Percentiles rank a stretch among this genome's conserved stretches.
Conservation (phyloP, 2,797 vertebrate genomes). For the Rhabdomys pumilio region DNA sequence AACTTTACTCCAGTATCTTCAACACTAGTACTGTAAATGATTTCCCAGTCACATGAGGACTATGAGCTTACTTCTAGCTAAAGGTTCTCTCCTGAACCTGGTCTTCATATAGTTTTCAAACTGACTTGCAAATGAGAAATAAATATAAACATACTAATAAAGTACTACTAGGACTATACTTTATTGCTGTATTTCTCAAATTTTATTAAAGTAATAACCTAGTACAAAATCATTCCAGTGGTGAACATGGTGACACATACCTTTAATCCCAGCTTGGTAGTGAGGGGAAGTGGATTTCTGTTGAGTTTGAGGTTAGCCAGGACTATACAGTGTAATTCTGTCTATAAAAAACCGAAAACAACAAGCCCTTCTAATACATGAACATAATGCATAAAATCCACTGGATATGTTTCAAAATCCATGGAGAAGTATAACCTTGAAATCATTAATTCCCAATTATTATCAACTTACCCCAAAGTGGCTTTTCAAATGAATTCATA, state of each 20-base stretch:
- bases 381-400: conserved; percentile 44
- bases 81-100: conserved; percentile 48
- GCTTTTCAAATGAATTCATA: conserved; percentile 82
- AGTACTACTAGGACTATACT: neutral
- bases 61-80: neutral
- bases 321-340: neutral
- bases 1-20: neutral
- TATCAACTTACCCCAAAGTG: conserved; percentile 81
- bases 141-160: conserved; percentile 49
- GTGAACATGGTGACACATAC: neutral
- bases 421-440: conserved; percentile 21
- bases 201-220: conserved; percentile 48
- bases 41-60: neutral
- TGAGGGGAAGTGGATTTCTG: neutral
- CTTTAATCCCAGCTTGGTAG: neutral
- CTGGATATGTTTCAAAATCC: neutral
- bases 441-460: conserved; percentile 56
- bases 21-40: neutral
- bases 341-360: neutral
- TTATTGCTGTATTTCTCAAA: conserved; percentile 49
- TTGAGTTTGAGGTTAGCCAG: neutral
- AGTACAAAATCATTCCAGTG: conserved; percentile 28
- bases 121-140: conserved; percentile 15
- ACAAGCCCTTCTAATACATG: conserved; percentile 21
- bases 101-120: conserved; percentile 62